phyloP scores from a whole-genome alignment of 1,140 invertebrate genomes.

The Bombus superbus region DNA sequence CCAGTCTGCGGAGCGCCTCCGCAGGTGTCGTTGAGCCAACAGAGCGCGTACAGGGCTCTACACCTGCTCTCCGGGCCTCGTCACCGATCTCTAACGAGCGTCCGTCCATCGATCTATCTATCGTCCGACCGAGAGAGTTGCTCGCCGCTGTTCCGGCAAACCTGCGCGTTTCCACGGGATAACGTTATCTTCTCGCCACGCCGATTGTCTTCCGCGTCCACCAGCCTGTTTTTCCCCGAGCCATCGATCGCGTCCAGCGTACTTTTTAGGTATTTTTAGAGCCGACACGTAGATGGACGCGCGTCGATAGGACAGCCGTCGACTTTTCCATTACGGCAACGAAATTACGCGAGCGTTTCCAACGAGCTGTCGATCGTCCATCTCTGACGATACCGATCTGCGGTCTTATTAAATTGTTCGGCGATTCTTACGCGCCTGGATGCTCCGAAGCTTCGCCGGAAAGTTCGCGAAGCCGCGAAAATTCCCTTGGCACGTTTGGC shows the following conservation, averaged over 20 bases:
- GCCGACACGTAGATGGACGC: background rate
- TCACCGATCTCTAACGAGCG: constrained; percentile 40
- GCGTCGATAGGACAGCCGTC: background rate
- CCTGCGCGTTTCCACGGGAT: background rate
- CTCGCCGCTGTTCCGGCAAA: background rate
- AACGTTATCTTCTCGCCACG: background rate
- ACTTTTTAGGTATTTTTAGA: background rate
- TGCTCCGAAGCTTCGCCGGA: background rate
- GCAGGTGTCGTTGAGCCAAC: constrained; percentile 65
- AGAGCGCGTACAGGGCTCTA: constrained; percentile 3
- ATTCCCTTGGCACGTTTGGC: too few relatives aligned
- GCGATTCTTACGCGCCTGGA: background rate
- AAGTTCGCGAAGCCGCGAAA: background rate
- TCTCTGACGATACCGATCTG: background rate
- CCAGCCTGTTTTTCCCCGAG: background rate
- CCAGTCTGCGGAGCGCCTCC: constrained; percentile 37
- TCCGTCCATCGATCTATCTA: constrained; percentile 58
- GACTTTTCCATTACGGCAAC: background rate
- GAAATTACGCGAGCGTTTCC: background rate
- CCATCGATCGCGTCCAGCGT: background rate
- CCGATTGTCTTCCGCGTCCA: background rate
- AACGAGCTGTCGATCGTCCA: background rate
- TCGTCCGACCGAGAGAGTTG: constrained; percentile 6
- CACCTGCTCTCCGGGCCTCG: constrained; percentile 36
- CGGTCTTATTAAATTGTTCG: background rate